Evolutionary conservation across 2,888 invertebrate genomes (phyloP), one percentile per base, ranked within the genome.

Genomic region (Chymomyza fuscimana): DNA sequence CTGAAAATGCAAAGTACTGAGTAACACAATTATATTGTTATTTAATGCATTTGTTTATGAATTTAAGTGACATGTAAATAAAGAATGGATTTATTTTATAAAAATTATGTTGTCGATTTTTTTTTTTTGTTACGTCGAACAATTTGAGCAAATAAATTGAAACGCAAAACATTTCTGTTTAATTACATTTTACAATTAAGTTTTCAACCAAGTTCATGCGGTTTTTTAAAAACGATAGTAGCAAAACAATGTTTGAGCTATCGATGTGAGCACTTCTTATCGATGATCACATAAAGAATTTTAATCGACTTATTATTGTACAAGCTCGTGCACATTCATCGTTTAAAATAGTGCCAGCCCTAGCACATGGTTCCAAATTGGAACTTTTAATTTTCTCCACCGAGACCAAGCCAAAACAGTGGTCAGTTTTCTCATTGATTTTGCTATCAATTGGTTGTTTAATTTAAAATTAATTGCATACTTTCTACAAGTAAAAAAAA

Each of bases 11-110:
- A 77, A 73, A 76, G 81, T 73, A 83, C 86, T 86, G 84, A 79
- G 75, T 73, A 83, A 86, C 79, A 75, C 19, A 72, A 65, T 63
- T 65, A 56, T 51, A 74, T 79, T 84, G 81, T 86, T 87, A 79
- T 80, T 81, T 72, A 72, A 79, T 79, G 79, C 85, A 86, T 87
- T 84, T 86, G 81, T 79, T 88, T 82, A 82, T 78, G 79, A 84
- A 83, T 80, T 81, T 82, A 88, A 84, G 77, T 73, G 69, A 77
- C 72, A 77, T 84, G 83, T 86, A 86, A 87, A 83, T 82, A 82
- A 82, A 84, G 62, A 72, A 70, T 79, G 80, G 74, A 79, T 74
- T 25, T 58, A 46, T 46, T 46, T 10, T 46, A 46, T 46, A 46
- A 10, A 46, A 12, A 12, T 46, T 12, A 10, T 12, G 0, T 12